These are phyloP conservation scores for Shinisaurus crocodilurus DNA, from an alignment of 2,113 vertebrate genomes.

Conservation along the genomic window DNA sequence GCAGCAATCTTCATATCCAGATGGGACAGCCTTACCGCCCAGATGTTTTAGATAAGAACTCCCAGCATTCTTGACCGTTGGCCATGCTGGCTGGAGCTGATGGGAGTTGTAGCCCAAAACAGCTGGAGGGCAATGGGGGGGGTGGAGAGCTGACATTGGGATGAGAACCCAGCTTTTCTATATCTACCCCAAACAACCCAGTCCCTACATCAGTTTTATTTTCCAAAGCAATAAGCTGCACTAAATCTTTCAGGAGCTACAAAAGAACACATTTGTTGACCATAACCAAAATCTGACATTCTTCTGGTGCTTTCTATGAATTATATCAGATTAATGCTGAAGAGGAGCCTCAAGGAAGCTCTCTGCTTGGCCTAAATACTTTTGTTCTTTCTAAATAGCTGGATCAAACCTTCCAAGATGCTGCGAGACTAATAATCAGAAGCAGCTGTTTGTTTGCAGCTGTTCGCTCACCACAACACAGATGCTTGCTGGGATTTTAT, in stretches of 20 bases:
- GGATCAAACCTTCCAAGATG: conserved; percentile 47
- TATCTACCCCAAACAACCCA: neutral
- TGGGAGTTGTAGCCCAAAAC: too few species aligned
- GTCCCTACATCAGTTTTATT: neutral
- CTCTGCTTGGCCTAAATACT: conserved; percentile 40
- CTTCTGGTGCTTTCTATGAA: conserved; percentile 6
- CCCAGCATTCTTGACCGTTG: too few species aligned
- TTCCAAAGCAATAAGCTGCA: neutral
- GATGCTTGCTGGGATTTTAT: conserved; percentile 15
- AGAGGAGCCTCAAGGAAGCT: neutral
- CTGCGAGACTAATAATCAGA: conserved; percentile 55
- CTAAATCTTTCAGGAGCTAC: accelerated
- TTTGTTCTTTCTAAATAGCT: conserved; percentile 70
- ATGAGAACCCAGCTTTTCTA: neutral
- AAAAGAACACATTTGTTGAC: neutral
- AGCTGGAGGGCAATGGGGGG: too few species aligned
- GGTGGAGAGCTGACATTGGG: too few species aligned
- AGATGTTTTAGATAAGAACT: too few species aligned
- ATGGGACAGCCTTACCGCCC: too few species aligned
- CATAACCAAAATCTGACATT: conserved; percentile 14
- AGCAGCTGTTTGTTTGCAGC: conserved; percentile 12
- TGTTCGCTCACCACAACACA: conserved; percentile 28
- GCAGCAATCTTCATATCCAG: too few species aligned
- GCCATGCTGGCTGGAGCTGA: too few species aligned
- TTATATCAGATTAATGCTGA: conserved; percentile 53